Base-by-base conservation (phyloP, 92 coral and sea anemone genomes). In the Zoanthus gigantus region DNA sequence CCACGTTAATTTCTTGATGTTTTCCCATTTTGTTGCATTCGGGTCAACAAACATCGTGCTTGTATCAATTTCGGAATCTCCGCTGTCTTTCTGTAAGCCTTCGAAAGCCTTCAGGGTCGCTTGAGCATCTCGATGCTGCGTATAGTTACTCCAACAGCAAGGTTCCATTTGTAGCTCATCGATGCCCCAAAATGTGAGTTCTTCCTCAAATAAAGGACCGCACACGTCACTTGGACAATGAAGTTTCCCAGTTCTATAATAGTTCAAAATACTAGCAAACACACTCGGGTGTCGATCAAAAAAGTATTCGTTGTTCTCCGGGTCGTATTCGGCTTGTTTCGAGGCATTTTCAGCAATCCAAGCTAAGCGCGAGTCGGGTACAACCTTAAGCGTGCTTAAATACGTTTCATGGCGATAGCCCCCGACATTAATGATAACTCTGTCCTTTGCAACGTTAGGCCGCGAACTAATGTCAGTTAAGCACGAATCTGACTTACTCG, bases 91-190 rank as follows among this genome's bases (percentile, higher is more conserved):
- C 79, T 91, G 95, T 68, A 92, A 82, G 2, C 96, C 98, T 71
- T 96, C 96, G 63, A 97, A 97, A 8, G 98, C 99, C 80, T 97
- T 97, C 0, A 95, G 91, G 18, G 98, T 95, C 0, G 95, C 98
- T 69, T 94, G 98, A 0, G 99, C 99, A 1, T 97, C 98, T 6
- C 99, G 90, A 76, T 97, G 99, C 42, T 96, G 98, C 0, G 99
- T 97, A 77, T 97, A 97, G 71, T 96, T 97, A 45, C 98, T 95
- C 99, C 99, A 97, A 37, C 99, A 97, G 87, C 99, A 97, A 28
- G 99, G 99, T 82, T 97, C 99, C 99, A 97, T 97, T 73, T 97
- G 99, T 15, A 97, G 88, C 48, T 97, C 99, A 76, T 97, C 99
- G 29, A 97, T 97, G 37, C 99, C 99, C 99, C 99, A 97, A 79